Conservation (phyloP, 2,113 vertebrate species). For the Ophthalmolycus amberensis region DNA sequence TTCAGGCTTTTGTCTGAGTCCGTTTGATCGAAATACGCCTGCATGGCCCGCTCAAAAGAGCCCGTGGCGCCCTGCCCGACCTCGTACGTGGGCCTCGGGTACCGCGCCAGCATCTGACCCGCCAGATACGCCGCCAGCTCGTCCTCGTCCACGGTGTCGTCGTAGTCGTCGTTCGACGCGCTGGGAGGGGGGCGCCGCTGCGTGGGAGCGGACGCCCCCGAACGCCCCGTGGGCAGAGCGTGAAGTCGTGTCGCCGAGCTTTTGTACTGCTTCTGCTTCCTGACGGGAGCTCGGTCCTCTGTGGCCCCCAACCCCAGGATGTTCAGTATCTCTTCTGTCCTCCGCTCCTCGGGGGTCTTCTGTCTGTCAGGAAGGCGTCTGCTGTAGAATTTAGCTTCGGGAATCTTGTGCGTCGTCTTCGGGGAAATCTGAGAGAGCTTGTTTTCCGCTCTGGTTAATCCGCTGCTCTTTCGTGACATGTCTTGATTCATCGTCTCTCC, state of each 20-base stretch:
- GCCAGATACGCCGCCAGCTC: constrained; percentile 89
- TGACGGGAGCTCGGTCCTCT: constrained; percentile 78
- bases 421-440: constrained; percentile 75
- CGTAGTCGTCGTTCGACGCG: constrained; percentile 80
- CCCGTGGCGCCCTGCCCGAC: constrained; percentile 76
- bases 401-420: constrained; percentile 82
- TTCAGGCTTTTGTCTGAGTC: constrained; percentile 75
- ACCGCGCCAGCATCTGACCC: constrained; percentile 86
- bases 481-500: constrained; percentile 79
- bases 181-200: constrained; percentile 81
- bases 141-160: constrained; percentile 85
- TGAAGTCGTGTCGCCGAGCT: constrained; percentile 80
- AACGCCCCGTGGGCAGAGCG: constrained; percentile 72
- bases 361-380: constrained; percentile 73
- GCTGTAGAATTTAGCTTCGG: constrained; percentile 77
- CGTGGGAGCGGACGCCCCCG: constrained; percentile 75
- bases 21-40: constrained; percentile 85
- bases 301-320: constrained; percentile 86
- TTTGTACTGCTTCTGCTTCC: constrained; percentile 82
- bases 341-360: constrained; percentile 85
- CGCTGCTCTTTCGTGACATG: constrained; percentile 78
- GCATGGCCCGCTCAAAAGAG: constrained; percentile 83
- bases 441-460: constrained; percentile 78
- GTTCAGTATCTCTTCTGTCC: constrained; percentile 88
- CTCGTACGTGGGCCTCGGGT: constrained; percentile 79